Evolutionary conservation across 53 echinoderm and acorn worm species (phyloP).

Genomic region (Apostichopus leukothele): DNA sequence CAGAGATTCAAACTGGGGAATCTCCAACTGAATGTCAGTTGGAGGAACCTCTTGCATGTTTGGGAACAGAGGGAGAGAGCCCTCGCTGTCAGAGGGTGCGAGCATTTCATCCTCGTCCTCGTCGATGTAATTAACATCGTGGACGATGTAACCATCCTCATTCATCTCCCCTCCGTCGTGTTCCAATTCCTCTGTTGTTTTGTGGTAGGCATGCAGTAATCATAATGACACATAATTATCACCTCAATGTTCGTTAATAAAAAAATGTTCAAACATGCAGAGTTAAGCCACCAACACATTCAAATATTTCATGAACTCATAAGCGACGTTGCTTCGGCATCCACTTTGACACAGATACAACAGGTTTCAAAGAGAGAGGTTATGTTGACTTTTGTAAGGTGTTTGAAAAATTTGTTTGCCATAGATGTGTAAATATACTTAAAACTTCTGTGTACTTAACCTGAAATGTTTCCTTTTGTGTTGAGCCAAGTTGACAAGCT

Average conservation of each 20-base stretch:
- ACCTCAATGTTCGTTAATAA: background rate
- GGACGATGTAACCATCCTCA: constrained; percentile 14
- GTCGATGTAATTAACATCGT: constrained; percentile 5
- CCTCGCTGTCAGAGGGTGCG: background rate
- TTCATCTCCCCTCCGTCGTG: background rate
- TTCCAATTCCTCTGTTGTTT: constrained; percentile 9
- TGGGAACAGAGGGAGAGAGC: constrained; percentile 9
- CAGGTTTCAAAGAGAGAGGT: no score
- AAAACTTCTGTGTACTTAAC: no score
- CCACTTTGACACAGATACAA: no score
- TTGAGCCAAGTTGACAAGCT: no score
- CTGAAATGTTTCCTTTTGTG: no score
- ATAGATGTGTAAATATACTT: no score
- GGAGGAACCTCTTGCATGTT: constrained; percentile 1
- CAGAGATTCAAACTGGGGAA: background rate
- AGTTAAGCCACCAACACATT: background rate
- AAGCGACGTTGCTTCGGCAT: background rate
- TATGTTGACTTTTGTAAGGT: no score
- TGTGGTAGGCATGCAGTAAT: constrained; percentile 5
- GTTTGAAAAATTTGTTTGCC: no score
- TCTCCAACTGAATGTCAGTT: constrained; percentile 2
- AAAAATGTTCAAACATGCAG: background rate
- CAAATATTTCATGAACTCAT: background rate
- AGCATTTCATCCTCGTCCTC: constrained; percentile 7
- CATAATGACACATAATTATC: background rate